These are phyloP conservation scores for Plotosus lineatus DNA, from an alignment of 2,113 vertebrate species.

Conservation along the genomic window DNA sequence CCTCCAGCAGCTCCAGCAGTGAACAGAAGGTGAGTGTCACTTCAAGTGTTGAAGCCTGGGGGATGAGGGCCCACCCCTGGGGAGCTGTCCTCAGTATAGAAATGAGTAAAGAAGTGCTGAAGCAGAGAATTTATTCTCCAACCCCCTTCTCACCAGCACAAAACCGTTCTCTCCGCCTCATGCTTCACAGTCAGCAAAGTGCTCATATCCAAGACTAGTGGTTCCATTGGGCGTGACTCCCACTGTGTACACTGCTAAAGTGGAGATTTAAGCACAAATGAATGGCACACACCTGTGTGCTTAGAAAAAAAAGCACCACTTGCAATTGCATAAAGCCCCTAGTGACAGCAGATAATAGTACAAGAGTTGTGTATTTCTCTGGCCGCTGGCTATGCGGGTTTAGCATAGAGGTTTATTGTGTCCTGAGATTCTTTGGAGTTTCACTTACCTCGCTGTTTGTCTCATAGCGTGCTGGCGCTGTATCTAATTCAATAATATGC, in stretches of 20 bases:
- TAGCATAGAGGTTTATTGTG: not conserved
- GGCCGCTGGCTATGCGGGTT: not conserved
- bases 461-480: conserved; percentile 36
- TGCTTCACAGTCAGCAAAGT: conserved; percentile 73
- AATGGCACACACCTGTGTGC: conserved; percentile 56
- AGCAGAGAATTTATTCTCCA: conserved; percentile 71
- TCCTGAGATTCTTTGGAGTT: conserved; percentile 28
- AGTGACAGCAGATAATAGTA: not conserved
- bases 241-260: conserved; percentile 40
- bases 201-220: conserved; percentile 64
- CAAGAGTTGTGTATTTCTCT: not conserved
- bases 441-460: conserved; percentile 37
- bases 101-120: conserved; percentile 74
- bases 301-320: conserved; percentile 37
- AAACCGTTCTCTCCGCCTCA: conserved; percentile 68
- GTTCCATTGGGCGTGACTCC: conserved; percentile 66
- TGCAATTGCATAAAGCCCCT: not conserved
- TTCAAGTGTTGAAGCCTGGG: conserved; percentile 63
- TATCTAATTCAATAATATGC: conserved; percentile 50
- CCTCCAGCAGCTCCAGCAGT: conserved; percentile 53
- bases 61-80: conserved; percentile 62
- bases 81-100: conserved; percentile 72
- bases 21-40: conserved; percentile 77
- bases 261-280: conserved; percentile 61
- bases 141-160: conserved; percentile 61